Base-by-base conservation (phyloP, 2,888 invertebrate species). In the Chesias legatella region DNA sequence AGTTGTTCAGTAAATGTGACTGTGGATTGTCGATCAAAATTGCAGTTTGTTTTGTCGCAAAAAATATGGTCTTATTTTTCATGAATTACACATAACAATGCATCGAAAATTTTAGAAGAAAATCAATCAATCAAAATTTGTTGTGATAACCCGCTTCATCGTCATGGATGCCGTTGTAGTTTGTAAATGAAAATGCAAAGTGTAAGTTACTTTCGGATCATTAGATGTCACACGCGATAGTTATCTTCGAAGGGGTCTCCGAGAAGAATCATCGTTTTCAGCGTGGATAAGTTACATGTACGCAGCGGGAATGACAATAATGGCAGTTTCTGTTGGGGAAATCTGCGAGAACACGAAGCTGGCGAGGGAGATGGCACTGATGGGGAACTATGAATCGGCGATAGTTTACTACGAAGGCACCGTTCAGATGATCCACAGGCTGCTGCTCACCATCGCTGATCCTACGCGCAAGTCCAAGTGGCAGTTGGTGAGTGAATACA, bases 331-430 rank as follows among this genome's bases (percentile, higher is more conserved):
- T 73, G 92, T 95, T 79, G 94, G 93, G 80, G 96, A 97, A 90
- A 96, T 97, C 85, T 94, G 94, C 90, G 97, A 98, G 89, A 98
- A 97, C 89, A 95, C 97, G 45, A 97, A 96, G 84, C 85, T 97
- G 81, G 98, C 97, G 42, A 91, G 98, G 68, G 98, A 99, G 90
- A 95, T 95, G 93, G 96, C 97, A 48, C 89, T 98, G 67, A 93
- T 96, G 73, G 98, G 98, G 10, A 97, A 98, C 82, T 99, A 99
- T 74, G 98, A 98, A 70, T 95, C 95, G 51, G 95, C 98, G 11
- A 91, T 94, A 56, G 95, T 98, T 43, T 98, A 97, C 81, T 98
- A 98, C 75, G 95, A 98, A 77, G 96, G 96, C 35, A 94, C 95
- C 6, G 91, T 98, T 43, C 96, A 97, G 76, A 95, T 97, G 90